Percentiles rank a stretch among this genome's conserved stretches.
These are phyloP conservation scores for Pegoplata infirma DNA, from an alignment of 2,888 invertebrate species.

Conservation along the genomic window DNA sequence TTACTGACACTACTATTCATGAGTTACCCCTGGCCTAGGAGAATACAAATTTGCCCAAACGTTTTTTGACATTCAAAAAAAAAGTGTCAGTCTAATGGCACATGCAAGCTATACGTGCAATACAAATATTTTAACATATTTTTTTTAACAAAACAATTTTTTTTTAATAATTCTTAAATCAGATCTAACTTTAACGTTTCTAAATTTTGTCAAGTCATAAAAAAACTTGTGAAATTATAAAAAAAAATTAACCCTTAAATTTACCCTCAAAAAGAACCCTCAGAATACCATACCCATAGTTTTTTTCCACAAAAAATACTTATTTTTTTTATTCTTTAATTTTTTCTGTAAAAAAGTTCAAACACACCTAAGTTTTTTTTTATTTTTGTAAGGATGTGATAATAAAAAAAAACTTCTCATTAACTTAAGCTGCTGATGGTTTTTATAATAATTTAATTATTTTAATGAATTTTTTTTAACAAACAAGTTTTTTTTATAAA, in stretches of 20 bases:
- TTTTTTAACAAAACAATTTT: too few species aligned
- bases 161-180: not conserved
- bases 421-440: constrained; percentile 63
- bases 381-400: not conserved
- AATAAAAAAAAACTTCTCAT: constrained; percentile 30
- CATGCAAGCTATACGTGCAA: too few species aligned
- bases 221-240: not conserved
- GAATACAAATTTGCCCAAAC: too few species aligned
- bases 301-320: not conserved
- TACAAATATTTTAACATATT: too few species aligned
- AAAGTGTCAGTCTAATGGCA: too few species aligned
- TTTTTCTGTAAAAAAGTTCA: constrained; percentile 16
- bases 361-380: constrained; percentile 20
- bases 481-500: constrained; percentile 34
- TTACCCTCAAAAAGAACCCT: not conserved
- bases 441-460: constrained; percentile 65
- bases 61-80: too few species aligned
- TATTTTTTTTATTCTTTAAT: constrained; percentile 2
- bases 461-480: constrained; percentile 58
- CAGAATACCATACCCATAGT: not conserved
- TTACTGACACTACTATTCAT: too few species aligned
- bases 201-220: not conserved
- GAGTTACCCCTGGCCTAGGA: too few species aligned
- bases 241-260: constrained; percentile 49
- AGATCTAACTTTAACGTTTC: not conserved